Evolutionary conservation across 2,113 vertebrate species (phyloP), one percentile per base, ranked within the genome.

Genomic region (Pterophyllum scalare): DNA sequence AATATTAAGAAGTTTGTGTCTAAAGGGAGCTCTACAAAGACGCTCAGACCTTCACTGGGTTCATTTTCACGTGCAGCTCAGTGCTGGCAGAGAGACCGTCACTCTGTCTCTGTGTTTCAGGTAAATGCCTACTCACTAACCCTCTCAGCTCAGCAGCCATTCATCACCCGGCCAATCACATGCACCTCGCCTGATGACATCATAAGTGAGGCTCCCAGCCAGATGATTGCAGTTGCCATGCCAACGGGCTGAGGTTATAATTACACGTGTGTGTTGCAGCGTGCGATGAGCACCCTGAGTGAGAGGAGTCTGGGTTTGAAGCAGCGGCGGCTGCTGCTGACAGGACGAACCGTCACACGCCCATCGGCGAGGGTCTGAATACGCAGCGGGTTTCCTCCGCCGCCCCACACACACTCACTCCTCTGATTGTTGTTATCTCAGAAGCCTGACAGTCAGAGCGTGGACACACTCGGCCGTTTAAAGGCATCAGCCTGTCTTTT

Each of bases 211-310:
- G 81, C 17, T 75, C 65, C 59, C 60, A 56, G 82, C 54, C 1
- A 12, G 78, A 76, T 89, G 87, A 89, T 82, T 88, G 77, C 5
- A 59, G 90, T 92, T 88, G 84, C 89, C 38, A 88, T 92, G 91
- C 62, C 90, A 83, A 89, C 90, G 35, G 61, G 79, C 64, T 52
- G 84, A 79, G 56, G 76, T 62, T 72, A 87, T 82, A 87, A 67
- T 86, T 77, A 38, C 2, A 57, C 46, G 12, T 74, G 46, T 81
- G 80, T 65, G 35, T 80, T 46, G 46, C 20, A 2, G 40, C 46
- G 17, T 14, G n/a, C 57, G 38, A 82, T 58, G 75, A 84, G 58
- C 2, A 54, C 26, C n/a, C 85, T 74, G 24, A 83, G 82, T 75
- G 61, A 75, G 85, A 85, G 43, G 67, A 54, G 11, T 72, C 31